These are phyloP conservation scores for Zaprionus capensis DNA, from an alignment of 1,140 invertebrate genomes.

Conservation along the genomic window DNA sequence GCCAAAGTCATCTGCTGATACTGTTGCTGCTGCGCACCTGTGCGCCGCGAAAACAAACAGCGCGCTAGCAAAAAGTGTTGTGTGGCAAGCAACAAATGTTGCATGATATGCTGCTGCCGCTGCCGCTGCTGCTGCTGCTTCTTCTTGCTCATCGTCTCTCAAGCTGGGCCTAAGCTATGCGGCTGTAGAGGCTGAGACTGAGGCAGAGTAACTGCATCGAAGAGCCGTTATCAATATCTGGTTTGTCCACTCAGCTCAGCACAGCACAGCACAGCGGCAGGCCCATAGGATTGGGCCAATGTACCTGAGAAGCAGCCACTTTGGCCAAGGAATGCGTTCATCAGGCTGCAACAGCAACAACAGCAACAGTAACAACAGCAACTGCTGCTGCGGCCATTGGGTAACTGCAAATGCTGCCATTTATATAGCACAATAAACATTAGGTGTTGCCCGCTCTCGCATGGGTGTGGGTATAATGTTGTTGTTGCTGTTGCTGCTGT, in stretches of 20 bases:
- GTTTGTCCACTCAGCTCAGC: constrained; percentile 80
- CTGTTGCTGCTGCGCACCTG: constrained; percentile 58
- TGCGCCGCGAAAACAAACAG: constrained; percentile 77
- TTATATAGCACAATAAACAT: constrained; percentile 82
- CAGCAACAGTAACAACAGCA: constrained; percentile 26
- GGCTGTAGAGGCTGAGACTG: constrained; percentile 48
- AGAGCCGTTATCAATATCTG: constrained; percentile 84
- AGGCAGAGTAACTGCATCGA: constrained; percentile 74
- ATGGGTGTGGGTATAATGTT: constrained; percentile 56
- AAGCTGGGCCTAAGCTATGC: constrained; percentile 65
- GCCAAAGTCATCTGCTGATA: constrained; percentile 19
- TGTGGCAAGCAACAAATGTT: constrained; percentile 66
- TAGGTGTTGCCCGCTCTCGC: constrained; percentile 70
- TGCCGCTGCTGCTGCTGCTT: constrained; percentile 12
- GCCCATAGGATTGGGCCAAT: constrained; percentile 78
- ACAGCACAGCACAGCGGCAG: constrained; percentile 45
- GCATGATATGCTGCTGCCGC: constrained; percentile 53
- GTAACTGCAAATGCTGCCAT: constrained; percentile 80
- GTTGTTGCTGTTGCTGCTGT: background rate
- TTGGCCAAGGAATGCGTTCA: constrained; percentile 78
- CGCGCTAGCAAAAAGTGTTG: constrained; percentile 61
- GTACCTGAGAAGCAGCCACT: constrained; percentile 81
- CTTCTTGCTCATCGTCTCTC: constrained; percentile 13
- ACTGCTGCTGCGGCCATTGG: constrained; percentile 57
- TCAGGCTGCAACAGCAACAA: constrained; percentile 34